A percentile compares a stretch with the other conserved stretches of the same genome.
Conservation (phyloP, 2,113 vertebrate species). For the Rafetus swinhoei region DNA sequence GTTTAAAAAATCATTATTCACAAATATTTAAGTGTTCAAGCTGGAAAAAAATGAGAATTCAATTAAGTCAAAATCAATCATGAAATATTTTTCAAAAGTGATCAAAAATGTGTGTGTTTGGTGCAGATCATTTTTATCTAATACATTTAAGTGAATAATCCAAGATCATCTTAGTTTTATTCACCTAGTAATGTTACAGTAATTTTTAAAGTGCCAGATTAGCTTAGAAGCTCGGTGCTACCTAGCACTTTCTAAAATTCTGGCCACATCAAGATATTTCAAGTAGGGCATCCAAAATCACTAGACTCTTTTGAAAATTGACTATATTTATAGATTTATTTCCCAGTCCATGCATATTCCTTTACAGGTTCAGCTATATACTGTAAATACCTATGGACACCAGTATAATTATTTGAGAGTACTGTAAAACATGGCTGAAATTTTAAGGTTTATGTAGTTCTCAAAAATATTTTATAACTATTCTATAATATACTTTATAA, state of each 20-base stretch:
- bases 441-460: neutral
- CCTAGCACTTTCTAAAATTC: neutral
- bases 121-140: neutral
- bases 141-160: neutral
- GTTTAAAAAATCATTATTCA: neutral
- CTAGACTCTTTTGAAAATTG: neutral
- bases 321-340: neutral
- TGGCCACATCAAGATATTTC: neutral
- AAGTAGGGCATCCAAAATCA: neutral
- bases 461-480: neutral
- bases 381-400: neutral
- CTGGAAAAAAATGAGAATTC: neutral
- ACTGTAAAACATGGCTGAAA: rapidly evolving
- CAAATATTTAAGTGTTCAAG: neutral
- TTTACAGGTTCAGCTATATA: neutral
- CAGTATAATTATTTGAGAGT: neutral
- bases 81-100: neutral
- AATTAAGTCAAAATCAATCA: neutral
- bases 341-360: rapidly evolving
- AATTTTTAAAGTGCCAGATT: neutral
- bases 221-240: neutral
- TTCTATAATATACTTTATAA: neutral
- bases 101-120: neutral
- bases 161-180: neutral
- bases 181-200: neutral